Evolutionary conservation across 1,140 invertebrate species (phyloP), one percentile per base, ranked within the genome.

Genomic region (Anoplophora glabripennis): DNA sequence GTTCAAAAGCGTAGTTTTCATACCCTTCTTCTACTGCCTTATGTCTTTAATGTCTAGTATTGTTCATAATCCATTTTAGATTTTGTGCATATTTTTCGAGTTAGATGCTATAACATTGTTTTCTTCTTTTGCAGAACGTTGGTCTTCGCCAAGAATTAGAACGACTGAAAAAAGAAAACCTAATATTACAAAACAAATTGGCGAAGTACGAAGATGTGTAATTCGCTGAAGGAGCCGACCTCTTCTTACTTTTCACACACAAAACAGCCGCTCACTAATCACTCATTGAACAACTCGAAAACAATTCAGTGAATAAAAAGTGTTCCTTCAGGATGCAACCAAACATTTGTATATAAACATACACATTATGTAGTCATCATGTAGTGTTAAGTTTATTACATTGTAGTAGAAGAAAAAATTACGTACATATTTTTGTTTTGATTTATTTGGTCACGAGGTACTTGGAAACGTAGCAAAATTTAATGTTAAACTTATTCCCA

Each of bases 91-190:
- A 41, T 17, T 17, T 41, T n/a, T n/a, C n/a, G n/a, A n/a, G n/a
- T n/a, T n/a, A n/a, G n/a, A 51, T 51, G 8, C 18, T 8, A 36
- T 8, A 51, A 12, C 42, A 14, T 10, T 4, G 15, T 7, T 4
- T 62, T 53, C 64, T 64, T 57, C 37, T 64, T 65, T 84, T 80
- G 18, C 78, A 92, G 89, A 93, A 93, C 70, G 84, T 90, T 81
- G 87, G 87, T 67, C 80, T 93, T 72, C 86, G 90, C 72, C 89
- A 91, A 79, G 89, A 93, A 76, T 79, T 93, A 73, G 91, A 93
- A 76, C 82, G 90, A 77, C 79, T 95, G 75, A 91, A 92, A 80
- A 92, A 92, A 78, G 93, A 96, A 80, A 96, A 95, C 76, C 83
- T 89, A 76, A 82, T 90, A 73, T 82, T 95, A 69, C 88, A 90